Evolutionary conservation across 2,888 invertebrate genomes (phyloP), one percentile per base, ranked within the genome.

Genomic region (Tuberolachnus salignus): DNA sequence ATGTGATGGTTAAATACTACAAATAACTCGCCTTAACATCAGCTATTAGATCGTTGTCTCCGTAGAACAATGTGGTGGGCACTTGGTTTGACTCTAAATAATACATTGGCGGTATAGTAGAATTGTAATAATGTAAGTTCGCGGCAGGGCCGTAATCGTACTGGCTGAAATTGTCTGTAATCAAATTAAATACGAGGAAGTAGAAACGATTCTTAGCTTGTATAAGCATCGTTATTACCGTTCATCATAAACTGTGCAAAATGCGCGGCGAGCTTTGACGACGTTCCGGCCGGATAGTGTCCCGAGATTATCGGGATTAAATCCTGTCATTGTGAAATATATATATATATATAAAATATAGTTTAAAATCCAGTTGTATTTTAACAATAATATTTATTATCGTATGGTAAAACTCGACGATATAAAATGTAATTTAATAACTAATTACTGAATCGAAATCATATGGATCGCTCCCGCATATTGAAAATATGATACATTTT

Each of bases 251-350:
- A 89, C 84, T 91, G 91, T 0, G 89, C 89, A 82, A 89, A 92
- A 85, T 94, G 94, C 0, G 91, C 84, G 8, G 94, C 83, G 0
- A 92, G 91, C 85, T 90, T 91, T 0, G 91, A 89, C 0, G 93
- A 93, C 0, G 91, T 89, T 0, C 93, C 93, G 0, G 93, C 92
- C 0, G 94, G 93, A 0, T 88, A 87, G 82, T 93, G 92, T 11
- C 88, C 87, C 57, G 92, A 84, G 80, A 94, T 90, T 0, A 91
- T 85, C 0, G 92, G 92, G 70, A 94, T 83, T 80, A 92, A 84
- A 44, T 88, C 87, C 87, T 34, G 34, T 34, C 34, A 34, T 34
- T 34, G 34, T 34, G 34, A 6, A 34, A 34, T 34, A 34, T 34
- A 4, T n/a, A n/a, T n/a, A n/a, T n/a, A n/a, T n/a, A n/a, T n/a